A percentile compares a stretch with the other conserved stretches of the same genome.
Evolutionary conservation across 1,140 invertebrate genomes (phyloP).

Genomic region (Dendrolimus kikuchii): DNA sequence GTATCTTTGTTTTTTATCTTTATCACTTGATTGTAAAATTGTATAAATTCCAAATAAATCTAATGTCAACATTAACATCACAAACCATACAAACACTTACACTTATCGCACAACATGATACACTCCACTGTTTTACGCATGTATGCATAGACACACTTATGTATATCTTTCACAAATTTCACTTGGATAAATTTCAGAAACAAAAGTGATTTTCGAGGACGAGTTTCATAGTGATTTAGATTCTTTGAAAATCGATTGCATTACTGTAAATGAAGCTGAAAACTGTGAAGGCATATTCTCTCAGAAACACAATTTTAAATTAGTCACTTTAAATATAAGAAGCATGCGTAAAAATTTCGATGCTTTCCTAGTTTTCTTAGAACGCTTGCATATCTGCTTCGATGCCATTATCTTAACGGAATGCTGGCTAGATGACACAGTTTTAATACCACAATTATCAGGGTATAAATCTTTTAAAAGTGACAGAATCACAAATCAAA

Average conservation of each 20-base stretch:
- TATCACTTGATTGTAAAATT: too few relatives aligned
- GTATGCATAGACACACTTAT: too few relatives aligned
- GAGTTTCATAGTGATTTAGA: neutral
- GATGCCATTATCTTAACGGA: constrained; percentile 12
- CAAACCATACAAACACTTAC: too few relatives aligned
- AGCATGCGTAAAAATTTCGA: constrained; percentile 13
- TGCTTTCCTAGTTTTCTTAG: constrained; percentile 2
- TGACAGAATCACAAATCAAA: constrained; percentile 9
- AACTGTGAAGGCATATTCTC: neutral
- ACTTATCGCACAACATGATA: too few relatives aligned
- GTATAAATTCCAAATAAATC: too few relatives aligned
- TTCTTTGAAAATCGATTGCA: neutral
- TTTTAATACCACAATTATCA: constrained; percentile 2
- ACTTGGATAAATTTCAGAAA: neutral
- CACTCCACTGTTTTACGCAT: too few relatives aligned
- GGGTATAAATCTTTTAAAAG: constrained; percentile 11
- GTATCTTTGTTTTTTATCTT: too few relatives aligned
- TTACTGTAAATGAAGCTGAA: neutral
- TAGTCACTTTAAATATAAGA: constrained; percentile 11
- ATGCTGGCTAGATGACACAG: constrained; percentile 6
- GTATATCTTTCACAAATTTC: too few relatives aligned
- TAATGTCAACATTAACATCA: too few relatives aligned
- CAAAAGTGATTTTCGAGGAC: constrained; percentile 1
- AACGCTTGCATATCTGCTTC: constrained; percentile 6
- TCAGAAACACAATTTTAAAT: constrained; percentile 3